Conservation (phyloP, 2,797 vertebrate species). For the Helicolenus hilgendorfi region DNA sequence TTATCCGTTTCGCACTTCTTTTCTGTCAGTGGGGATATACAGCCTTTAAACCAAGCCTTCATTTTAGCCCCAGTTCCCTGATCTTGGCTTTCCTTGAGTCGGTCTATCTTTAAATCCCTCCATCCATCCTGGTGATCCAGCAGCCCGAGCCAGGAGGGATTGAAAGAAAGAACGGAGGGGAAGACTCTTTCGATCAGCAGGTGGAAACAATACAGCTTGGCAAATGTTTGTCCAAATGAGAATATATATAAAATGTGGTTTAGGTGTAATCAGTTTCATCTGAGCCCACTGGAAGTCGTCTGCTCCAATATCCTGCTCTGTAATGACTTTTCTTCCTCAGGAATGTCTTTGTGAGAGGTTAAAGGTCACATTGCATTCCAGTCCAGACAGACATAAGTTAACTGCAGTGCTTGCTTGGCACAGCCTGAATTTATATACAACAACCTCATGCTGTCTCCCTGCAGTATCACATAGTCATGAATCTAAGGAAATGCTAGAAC, state of each 20-base stretch:
- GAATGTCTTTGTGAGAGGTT: constrained; percentile 25
- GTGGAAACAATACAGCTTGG: constrained; percentile 31
- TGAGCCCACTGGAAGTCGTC: constrained; percentile 6
- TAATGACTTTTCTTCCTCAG: constrained; percentile 4
- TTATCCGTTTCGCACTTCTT: constrained; percentile 36
- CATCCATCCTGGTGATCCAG: constrained; percentile 48
- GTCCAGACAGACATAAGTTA: constrained; percentile 5
- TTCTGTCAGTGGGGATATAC: constrained; percentile 44
- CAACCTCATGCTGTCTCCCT: neutral
- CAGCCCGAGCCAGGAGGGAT: constrained; percentile 29
- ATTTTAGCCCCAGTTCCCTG: constrained; percentile 30
- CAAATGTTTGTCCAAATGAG: constrained; percentile 24
- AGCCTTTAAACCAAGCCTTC: constrained; percentile 42
- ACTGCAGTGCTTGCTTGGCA: neutral
- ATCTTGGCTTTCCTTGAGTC: constrained; percentile 52
- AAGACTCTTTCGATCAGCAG: constrained; percentile 7
- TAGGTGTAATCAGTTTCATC: constrained; percentile 30
- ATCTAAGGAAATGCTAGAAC: neutral
- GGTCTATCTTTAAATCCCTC: constrained; percentile 65
- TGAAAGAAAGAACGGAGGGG: neutral
- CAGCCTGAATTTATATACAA: neutral
- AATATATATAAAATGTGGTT: constrained; percentile 31
- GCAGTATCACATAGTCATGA: neutral
- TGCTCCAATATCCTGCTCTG: constrained; percentile 34
- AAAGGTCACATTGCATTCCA: constrained; percentile 10